Base-by-base conservation (phyloP, 2,888 invertebrate species). In the Dusona sp. region DNA sequence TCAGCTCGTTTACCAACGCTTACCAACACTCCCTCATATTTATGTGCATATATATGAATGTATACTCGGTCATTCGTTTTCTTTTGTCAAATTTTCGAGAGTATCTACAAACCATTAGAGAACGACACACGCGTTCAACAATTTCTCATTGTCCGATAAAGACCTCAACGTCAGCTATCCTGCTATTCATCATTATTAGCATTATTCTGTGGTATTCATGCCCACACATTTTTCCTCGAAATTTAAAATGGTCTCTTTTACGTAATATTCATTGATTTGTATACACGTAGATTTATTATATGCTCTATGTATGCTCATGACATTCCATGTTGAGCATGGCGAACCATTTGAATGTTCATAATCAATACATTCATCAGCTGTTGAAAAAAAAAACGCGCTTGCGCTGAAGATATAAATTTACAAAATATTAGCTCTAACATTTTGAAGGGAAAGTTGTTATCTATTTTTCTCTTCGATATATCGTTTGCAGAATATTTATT, bases 101-200 rank as follows among this genome's bases (percentile, higher is more conserved):
- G 89, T 88, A 83, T 77, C 88, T 88, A 88, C 88, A 88, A 89
- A 83, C 91, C 90, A 93, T 93, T 93, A 93, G 91, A 88, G 89
- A 87, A 13, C 16, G 88, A 89, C 89, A 79, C 88, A 82, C 80
- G 79, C 79, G 81, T 80, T 83, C 89, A 85, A 89, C 92, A 89
- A 91, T 92, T 92, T 91, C 90, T 61, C 90, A 92, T 92, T 92
- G 33, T 70, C 3, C 22, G 92, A 92, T 91, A 91, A 90, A 90
- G 89, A 89, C 88, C 90, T 91, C 92, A 65, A 68, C 45, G 45
- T 72, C 29, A 42, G 9, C 36, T 13, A 64, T 67, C 65, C 73
- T 45, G n/a, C 77, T 38, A 77, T 92, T 91, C 90, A 89, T 86
- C 91, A 88, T 90, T 90, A 89, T 87, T 88, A 74, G 57, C 84